A percentile compares a stretch with the other conserved stretches of the same genome.
phyloP scores from a whole-genome alignment of 2,797 vertebrate species.

The Malacoctenus gilli region DNA sequence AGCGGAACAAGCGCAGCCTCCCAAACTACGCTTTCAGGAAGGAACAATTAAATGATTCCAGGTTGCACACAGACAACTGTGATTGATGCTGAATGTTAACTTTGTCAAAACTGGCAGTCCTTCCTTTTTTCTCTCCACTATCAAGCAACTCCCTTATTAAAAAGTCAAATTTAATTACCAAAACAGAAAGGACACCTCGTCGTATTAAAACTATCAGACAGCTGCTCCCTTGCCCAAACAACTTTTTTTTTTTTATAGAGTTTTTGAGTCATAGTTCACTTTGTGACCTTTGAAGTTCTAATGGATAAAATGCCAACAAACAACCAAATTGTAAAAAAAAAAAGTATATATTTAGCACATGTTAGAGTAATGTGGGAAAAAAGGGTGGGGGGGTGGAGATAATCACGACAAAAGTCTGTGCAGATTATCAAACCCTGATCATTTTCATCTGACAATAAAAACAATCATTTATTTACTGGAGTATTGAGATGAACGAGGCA shows the following conservation, averaged over 20 bases:
- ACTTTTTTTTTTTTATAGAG: too few species aligned
- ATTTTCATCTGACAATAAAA: constrained; percentile 35
- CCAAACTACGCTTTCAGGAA: constrained; percentile 35
- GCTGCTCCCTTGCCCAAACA: neutral
- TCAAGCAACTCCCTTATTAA: constrained; percentile 56
- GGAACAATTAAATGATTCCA: constrained; percentile 37
- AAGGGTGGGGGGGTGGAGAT: too few species aligned
- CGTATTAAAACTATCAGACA: constrained; percentile 20
- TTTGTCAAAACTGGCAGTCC: constrained; percentile 27
- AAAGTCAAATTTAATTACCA: constrained; percentile 48
- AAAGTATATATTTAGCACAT: too few species aligned
- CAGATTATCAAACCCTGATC: too few species aligned
- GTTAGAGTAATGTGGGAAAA: too few species aligned
- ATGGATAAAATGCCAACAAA: too few species aligned
- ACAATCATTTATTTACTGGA: constrained; percentile 40
- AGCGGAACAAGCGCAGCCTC: constrained; percentile 12
- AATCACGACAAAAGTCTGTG: too few species aligned
- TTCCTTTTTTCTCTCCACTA: neutral
- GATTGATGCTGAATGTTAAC: constrained; percentile 43
- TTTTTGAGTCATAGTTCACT: too few species aligned
- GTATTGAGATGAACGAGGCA: constrained; percentile 20
- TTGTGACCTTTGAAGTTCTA: too few species aligned
- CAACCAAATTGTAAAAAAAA: too few species aligned
- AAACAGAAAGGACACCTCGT: constrained; percentile 50
- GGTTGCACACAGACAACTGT: constrained; percentile 40